A percentile compares a stretch with the other conserved stretches of the same genome.
Conservation (phyloP, 2,113 vertebrate genomes). For the Cyanistes caeruleus region DNA sequence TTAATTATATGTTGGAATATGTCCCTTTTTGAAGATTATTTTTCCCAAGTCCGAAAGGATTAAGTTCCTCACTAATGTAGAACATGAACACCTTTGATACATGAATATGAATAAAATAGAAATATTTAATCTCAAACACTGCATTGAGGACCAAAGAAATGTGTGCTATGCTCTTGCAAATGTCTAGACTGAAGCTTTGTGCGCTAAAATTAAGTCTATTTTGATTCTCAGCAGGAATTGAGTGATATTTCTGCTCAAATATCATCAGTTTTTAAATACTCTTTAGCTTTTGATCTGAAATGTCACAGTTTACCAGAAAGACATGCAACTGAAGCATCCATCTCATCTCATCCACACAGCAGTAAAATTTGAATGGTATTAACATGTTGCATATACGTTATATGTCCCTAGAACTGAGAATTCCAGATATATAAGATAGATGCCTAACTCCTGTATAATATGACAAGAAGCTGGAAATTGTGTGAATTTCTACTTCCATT, state of each 20-base stretch:
- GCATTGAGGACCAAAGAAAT: neutral
- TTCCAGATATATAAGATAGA: neutral
- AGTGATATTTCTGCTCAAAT: neutral
- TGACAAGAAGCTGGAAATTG: neutral
- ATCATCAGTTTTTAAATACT: neutral
- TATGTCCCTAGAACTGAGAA: neutral
- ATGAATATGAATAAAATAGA: neutral
- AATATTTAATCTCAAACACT: neutral
- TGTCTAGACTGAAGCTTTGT: neutral
- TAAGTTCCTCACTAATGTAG: neutral
- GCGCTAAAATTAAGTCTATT: neutral
- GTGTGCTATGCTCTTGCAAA: neutral
- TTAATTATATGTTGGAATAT: neutral
- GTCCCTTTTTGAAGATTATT: neutral
- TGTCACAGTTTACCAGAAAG: neutral
- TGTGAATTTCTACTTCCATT: neutral
- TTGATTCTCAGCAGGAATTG: neutral
- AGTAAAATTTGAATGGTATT: neutral
- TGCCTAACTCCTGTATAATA: neutral
- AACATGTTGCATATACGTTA: neutral
- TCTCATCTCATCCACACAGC: neutral
- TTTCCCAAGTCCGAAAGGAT: neutral
- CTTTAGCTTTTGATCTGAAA: neutral
- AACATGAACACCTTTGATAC: neutral
- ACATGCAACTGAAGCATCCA: neutral